Percentiles rank a stretch among this genome's conserved stretches.
Conservation (phyloP, 2,113 vertebrate genomes). For the Sceloporus undulatus region DNA sequence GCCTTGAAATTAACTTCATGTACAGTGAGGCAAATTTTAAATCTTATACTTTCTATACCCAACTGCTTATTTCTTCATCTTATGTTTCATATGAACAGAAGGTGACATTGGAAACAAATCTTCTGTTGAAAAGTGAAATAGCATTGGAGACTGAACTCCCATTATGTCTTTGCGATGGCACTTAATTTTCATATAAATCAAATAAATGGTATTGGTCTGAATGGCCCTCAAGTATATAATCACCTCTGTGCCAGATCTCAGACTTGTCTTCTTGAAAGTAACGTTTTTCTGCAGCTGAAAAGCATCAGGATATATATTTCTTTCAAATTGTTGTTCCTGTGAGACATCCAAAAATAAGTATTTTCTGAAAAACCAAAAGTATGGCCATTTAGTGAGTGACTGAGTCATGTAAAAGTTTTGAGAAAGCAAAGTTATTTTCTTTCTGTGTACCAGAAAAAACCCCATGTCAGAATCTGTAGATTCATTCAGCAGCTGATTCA, state of each 20-base stretch:
- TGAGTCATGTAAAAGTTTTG: not conserved
- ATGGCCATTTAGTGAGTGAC: not conserved
- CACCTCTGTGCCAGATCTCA: not conserved
- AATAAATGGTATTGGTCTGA: not conserved
- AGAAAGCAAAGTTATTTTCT: not conserved
- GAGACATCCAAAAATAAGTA: not conserved
- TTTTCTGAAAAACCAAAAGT: not conserved
- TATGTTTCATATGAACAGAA: slow-evolving; percentile 32
- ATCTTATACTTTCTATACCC: slow-evolving; percentile 68
- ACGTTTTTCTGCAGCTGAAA: not conserved
- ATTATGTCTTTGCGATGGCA: not conserved
- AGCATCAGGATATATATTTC: not conserved
- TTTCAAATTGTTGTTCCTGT: not conserved
- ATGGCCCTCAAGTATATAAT: not conserved
- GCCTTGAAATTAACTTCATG: slow-evolving; percentile 70
- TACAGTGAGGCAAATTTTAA: slow-evolving; percentile 61
- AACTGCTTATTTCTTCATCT: slow-evolving; percentile 55
- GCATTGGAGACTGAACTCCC: slow-evolving; percentile 34
- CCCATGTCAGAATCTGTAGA: too few species aligned
- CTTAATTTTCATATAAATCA: not conserved
- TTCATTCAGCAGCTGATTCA: too few species aligned
- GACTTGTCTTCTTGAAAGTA: not conserved
- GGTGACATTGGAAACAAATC: slow-evolving; percentile 62
- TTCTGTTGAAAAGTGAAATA: slow-evolving; percentile 58
- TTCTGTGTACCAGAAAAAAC: too few species aligned